Evolutionary conservation across 2,888 invertebrate genomes (phyloP).

Genomic region (Rhyacophila evoluta): DNA sequence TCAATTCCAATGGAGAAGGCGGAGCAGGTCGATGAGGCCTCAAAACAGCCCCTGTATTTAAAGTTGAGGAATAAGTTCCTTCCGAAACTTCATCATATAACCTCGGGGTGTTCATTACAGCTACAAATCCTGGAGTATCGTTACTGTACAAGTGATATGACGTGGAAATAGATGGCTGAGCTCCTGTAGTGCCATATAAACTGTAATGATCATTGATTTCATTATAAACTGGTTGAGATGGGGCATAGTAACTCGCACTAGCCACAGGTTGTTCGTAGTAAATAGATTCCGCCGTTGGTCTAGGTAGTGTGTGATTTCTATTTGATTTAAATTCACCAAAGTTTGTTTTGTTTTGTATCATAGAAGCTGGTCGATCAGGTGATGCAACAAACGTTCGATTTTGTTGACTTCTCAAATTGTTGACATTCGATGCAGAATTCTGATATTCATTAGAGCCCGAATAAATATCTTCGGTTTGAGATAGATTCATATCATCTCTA

Average conservation of each 20-base stretch:
- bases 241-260: slow-evolving; percentile 37
- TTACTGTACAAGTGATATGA: slow-evolving; percentile 52
- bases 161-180: slow-evolving; percentile 29
- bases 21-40: slow-evolving; percentile 74
- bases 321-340: slow-evolving; percentile 53
- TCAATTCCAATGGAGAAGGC: slow-evolving; percentile 65
- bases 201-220: slow-evolving; percentile 64
- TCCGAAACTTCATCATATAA: slow-evolving; percentile 67
- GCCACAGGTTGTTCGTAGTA: slow-evolving; percentile 46
- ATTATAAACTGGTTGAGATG: slow-evolving; percentile 59
- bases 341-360: slow-evolving; percentile 46
- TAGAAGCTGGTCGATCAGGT: slow-evolving; percentile 59
- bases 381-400: slow-evolving; percentile 61
- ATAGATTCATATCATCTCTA: slow-evolving; percentile 4
- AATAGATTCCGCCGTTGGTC: slow-evolving; percentile 37
- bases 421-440: slow-evolving; percentile 27
- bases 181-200: slow-evolving; percentile 60
- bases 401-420: slow-evolving; percentile 46
- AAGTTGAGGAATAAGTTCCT: slow-evolving; percentile 41
- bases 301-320: slow-evolving; percentile 45
- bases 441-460: slow-evolving; percentile 25
- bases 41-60: slow-evolving; percentile 58
- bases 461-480: not conserved
- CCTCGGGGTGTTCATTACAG: slow-evolving; percentile 35
- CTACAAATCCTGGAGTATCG: slow-evolving; percentile 44